Base-by-base conservation (phyloP, 2,113 vertebrate species). In the Oncorhynchus mykiss region DNA sequence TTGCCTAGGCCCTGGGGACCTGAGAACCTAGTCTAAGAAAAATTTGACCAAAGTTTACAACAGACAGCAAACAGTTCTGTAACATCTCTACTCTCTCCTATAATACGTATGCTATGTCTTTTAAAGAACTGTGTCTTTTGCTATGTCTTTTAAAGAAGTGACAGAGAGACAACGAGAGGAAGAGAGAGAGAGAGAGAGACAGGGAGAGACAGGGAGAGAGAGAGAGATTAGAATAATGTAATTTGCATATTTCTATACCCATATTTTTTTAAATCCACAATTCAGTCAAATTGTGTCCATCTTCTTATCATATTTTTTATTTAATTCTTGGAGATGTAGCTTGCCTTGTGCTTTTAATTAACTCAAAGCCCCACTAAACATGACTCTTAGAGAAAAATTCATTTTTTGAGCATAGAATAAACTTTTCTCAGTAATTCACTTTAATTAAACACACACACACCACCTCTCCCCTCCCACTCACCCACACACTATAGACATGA, bases 301-400 rank as follows among this genome's bases (percentile, higher is more conserved):
- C 34, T 69, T 78, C 80, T 87, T 86, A 88, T 82, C 78, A 51
- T 76, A 60, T 66, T 82, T 78, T 72, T 70, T 65, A 80, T 73
- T 87, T 84, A n/a, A 81, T 78, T 76, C 72, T 79, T 59, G 59
- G 79, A 82, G 76, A 81, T 72, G 77, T 72, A 73, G 54, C 39
- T 22, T 14, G 64, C 27, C 54, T 67, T 82, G 76, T 29, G 7
- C 14, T 76, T 83, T 82, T 75, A 83, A 86, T 82, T 72, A 84
- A 82, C 72, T 79, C 67, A 67, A 22, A 83, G 59, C 71, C 49
- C 65, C 70, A 76, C 71, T 49, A 76, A 81, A 85, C 51, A 64
- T 59, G 68, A 64, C 72, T 76, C 34, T 72, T 34, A 73, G 57
- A 24, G 67, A 64, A 49, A 51, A 62, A 75, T 72, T 57, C 8